Conservation (phyloP, 2,888 invertebrate genomes). For the Chouioia cunea region DNA sequence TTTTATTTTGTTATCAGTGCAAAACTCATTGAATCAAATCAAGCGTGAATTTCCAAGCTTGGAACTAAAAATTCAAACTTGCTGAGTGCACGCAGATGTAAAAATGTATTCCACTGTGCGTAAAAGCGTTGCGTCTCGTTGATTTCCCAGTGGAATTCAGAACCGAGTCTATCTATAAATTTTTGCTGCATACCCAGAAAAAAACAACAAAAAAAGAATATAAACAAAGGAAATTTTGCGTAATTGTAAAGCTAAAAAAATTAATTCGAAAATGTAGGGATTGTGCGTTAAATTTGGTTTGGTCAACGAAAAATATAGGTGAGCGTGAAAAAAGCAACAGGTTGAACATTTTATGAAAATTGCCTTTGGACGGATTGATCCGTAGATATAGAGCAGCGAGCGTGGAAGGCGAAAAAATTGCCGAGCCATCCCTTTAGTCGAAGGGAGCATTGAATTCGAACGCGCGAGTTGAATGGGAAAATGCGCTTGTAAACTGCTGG, state of each 20-base stretch:
- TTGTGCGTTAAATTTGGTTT: neutral
- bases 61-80: too few species aligned
- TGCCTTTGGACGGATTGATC: conserved; percentile 2
- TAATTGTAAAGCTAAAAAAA: too few species aligned
- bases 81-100: too few species aligned
- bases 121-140: conserved; percentile 54
- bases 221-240: neutral
- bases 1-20: too few species aligned
- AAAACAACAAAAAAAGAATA: neutral
- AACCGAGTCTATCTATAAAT: conserved; percentile 56
- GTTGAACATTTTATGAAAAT: conserved; percentile 28
- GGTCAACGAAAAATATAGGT: neutral
- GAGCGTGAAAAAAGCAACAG: conserved; percentile 13
- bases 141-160: conserved; percentile 58
- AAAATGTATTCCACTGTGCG: conserved; percentile 3
- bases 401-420: too few species aligned
- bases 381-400: too few species aligned
- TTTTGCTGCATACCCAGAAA: conserved; percentile 45
- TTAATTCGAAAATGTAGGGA: neutral
- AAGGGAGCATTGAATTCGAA: too few species aligned
- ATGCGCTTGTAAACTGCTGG: too few species aligned
- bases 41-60: too few species aligned
- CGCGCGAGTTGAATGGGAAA: too few species aligned
- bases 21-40: too few species aligned
- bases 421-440: too few species aligned